Percentiles rank a stretch among this genome's conserved stretches.
Conservation (phyloP, 2,888 invertebrate species). For the Tupiocoris notatus region DNA sequence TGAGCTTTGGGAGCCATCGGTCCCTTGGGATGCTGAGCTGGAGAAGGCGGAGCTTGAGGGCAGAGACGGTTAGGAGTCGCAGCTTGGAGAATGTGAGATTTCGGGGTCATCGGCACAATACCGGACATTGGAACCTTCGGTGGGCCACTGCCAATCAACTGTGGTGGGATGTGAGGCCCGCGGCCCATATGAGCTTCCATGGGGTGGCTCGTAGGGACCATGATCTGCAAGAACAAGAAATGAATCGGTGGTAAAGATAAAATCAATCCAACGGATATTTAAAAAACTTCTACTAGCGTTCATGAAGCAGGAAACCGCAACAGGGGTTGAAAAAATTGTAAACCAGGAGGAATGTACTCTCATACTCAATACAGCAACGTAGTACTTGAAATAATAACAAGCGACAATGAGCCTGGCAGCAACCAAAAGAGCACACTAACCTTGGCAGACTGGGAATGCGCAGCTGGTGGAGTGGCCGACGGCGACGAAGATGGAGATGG, state of each 20-base stretch:
- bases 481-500: constrained; percentile 34
- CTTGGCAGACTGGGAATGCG: constrained; percentile 27
- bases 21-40: constrained; percentile 20
- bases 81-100: constrained; percentile 50
- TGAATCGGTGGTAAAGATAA: too few relatives aligned
- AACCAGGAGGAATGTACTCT: not conserved
- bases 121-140: constrained; percentile 42
- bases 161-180: constrained; percentile 18
- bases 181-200: constrained; percentile 23
- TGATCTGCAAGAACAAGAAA: constrained; percentile 5
- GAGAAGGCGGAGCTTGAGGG: constrained; percentile 14
- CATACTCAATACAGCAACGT: not conserved
- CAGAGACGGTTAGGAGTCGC: constrained; percentile 13
- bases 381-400: not conserved
- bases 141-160: constrained; percentile 19
- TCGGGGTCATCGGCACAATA: constrained; percentile 49
- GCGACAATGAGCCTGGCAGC: too few relatives aligned
- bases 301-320: not conserved
- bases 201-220: constrained; percentile 23
- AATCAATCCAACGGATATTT: not conserved
- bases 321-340: not conserved
- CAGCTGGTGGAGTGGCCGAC: constrained; percentile 38
- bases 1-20: constrained; percentile 51
- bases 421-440: too few relatives aligned
- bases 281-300: not conserved